Evolutionary conservation across 37 sponge, comb jelly and placozoan species (phyloP).

Genomic region (Beroe ovata): DNA sequence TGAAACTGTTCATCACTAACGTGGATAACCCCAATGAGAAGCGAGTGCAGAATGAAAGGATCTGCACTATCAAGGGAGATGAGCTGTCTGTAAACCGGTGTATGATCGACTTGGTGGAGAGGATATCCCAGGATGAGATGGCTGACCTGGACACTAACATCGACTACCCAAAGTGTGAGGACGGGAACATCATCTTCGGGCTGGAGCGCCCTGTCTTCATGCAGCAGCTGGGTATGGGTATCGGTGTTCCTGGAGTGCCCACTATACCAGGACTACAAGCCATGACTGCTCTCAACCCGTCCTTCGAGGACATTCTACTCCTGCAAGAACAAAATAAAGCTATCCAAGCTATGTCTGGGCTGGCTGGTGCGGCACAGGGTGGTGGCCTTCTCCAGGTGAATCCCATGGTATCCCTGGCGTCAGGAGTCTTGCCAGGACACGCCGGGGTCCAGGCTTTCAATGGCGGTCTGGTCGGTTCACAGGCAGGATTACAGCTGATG

Average conservation of each 20-base stretch:
- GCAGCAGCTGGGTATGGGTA: slow-evolving; percentile 28
- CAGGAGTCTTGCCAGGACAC: not conserved
- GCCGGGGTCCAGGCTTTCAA: not conserved
- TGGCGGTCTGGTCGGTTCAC: slow-evolving; percentile 11
- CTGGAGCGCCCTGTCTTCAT: slow-evolving; percentile 63
- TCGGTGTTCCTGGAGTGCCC: not conserved
- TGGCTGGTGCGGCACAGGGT: not conserved
- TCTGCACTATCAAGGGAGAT: slow-evolving; percentile 51
- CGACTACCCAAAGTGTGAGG: slow-evolving; percentile 67
- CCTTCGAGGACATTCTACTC: slow-evolving; percentile 50
- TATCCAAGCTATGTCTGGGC: slow-evolving; percentile 45
- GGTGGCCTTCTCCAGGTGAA: slow-evolving; percentile 22
- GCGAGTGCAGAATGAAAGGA: slow-evolving; percentile 60
- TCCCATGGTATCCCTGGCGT: not conserved
- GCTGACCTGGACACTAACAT: slow-evolving; percentile 65
- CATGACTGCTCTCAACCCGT: not conserved
- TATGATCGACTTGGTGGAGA: slow-evolving; percentile 54
- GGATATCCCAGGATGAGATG: slow-evolving; percentile 60
- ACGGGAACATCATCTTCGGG: slow-evolving; percentile 51
- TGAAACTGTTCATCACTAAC: slow-evolving; percentile 65
- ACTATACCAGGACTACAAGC: not conserved
- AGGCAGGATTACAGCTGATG: slow-evolving; percentile 21
- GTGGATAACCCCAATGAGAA: slow-evolving; percentile 67
- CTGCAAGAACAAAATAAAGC: slow-evolving; percentile 48
- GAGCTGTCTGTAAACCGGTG: slow-evolving; percentile 63